phyloP scores from a whole-genome alignment of 2,113 vertebrate genomes.

The Sclerurus mexicanus region DNA sequence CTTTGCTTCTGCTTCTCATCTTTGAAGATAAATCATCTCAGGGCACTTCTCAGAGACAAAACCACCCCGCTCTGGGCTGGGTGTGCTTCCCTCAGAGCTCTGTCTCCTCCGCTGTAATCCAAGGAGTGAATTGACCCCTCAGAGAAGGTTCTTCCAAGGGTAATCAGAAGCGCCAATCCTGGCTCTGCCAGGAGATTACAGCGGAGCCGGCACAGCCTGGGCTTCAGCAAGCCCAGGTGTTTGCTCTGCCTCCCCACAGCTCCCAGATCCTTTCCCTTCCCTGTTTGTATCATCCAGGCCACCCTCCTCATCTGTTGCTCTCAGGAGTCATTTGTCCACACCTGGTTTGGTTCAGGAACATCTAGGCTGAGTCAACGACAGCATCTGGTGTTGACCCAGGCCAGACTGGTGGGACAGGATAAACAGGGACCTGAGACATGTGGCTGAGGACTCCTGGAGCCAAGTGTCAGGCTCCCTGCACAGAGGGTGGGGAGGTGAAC shows the following conservation, averaged over 20 bases:
- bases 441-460: neutral
- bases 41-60: neutral
- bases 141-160: neutral
- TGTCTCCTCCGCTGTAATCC: neutral
- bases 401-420: neutral
- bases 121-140: fast-evolving
- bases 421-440: fast-evolving
- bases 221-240: neutral
- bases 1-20: neutral
- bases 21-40: neutral
- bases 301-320: neutral
- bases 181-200: neutral
- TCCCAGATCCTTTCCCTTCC: neutral
- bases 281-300: neutral
- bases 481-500: neutral
- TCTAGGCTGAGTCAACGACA: neutral
- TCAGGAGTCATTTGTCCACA: neutral
- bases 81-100: neutral
- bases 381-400: neutral
- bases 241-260: neutral
- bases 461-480: neutral
- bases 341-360: neutral
- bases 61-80: no score
- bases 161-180: neutral
- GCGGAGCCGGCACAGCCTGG: neutral